A percentile compares a stretch with the other conserved stretches of the same genome.
These are phyloP conservation scores for Stomatorhinus ivindoensis DNA, from an alignment of 2,113 vertebrate genomes.

Conservation along the genomic window DNA sequence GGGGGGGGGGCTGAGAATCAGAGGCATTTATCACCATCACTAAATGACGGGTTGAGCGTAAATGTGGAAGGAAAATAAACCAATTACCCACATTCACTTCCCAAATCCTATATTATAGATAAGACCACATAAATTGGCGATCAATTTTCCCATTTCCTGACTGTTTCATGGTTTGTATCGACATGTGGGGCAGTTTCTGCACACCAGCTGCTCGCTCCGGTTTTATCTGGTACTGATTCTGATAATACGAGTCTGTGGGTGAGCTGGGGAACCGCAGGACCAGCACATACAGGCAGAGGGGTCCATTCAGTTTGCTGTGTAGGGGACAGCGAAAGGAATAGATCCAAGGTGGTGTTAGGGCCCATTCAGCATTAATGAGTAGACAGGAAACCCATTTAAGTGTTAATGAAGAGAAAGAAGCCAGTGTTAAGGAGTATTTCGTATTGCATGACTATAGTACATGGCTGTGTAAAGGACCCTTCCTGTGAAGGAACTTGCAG, in stretches of 20 bases:
- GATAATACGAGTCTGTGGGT: not conserved
- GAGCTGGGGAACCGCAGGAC: not conserved
- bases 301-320: not conserved
- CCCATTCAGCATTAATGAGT: not conserved
- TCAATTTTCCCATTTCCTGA: not conserved
- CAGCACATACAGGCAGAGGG: not conserved
- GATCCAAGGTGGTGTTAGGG: not conserved
- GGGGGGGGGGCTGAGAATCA: not conserved
- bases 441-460: not conserved
- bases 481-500: not conserved
- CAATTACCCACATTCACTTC: not conserved
- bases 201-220: not conserved
- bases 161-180: not conserved
- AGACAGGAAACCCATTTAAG: not conserved
- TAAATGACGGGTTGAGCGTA: not conserved
- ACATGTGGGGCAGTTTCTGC: not conserved
- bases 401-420: not conserved
- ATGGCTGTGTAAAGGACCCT: not conserved
- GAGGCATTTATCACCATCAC: not conserved
- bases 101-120: not conserved
- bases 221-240: not conserved
- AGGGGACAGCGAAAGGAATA: not conserved
- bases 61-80: not conserved
- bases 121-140: not conserved
- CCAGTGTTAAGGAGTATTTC: not conserved